Conservation (phyloP, 1,140 invertebrate genomes). For the Globodera ellingtonae region DNA sequence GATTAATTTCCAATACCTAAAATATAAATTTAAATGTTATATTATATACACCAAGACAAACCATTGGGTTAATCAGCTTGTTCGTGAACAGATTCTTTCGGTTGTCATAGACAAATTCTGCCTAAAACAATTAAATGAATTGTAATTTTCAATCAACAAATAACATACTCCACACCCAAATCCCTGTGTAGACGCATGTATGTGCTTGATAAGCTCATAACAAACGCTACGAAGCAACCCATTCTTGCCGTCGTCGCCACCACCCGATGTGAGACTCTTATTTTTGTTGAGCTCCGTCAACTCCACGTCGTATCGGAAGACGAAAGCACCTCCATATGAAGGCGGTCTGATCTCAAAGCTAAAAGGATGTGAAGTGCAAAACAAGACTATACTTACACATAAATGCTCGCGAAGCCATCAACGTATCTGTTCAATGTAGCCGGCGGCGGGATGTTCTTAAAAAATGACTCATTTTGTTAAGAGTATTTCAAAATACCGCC, state of each 20-base stretch:
- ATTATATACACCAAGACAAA: background rate
- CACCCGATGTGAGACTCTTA: slow-evolving; percentile 15
- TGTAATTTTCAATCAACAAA: background rate
- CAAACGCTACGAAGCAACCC: slow-evolving; percentile 16
- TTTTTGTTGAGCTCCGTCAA: background rate
- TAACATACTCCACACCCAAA: background rate
- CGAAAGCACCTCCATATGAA: background rate
- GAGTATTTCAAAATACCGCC: no score
- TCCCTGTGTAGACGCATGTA: background rate
- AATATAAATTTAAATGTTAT: background rate
- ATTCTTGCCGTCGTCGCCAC: slow-evolving; percentile 25
- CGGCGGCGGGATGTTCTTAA: slow-evolving; percentile 21
- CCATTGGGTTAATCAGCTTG: background rate
- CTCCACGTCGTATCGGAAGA: slow-evolving; percentile 23
- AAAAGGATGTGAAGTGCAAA: background rate
- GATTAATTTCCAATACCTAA: slow-evolving; percentile 19
- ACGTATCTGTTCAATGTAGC: background rate
- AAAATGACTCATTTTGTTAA: background rate
- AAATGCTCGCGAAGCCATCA: slow-evolving; percentile 7
- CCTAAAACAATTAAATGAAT: background rate
- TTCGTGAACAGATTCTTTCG: slow-evolving; percentile 24
- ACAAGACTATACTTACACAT: background rate
- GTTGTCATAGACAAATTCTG: slow-evolving; percentile 16
- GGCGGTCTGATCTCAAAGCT: background rate
- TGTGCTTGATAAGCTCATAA: background rate